Conservation (phyloP, 1,140 invertebrate species). For the Drosophila ironensis region DNA sequence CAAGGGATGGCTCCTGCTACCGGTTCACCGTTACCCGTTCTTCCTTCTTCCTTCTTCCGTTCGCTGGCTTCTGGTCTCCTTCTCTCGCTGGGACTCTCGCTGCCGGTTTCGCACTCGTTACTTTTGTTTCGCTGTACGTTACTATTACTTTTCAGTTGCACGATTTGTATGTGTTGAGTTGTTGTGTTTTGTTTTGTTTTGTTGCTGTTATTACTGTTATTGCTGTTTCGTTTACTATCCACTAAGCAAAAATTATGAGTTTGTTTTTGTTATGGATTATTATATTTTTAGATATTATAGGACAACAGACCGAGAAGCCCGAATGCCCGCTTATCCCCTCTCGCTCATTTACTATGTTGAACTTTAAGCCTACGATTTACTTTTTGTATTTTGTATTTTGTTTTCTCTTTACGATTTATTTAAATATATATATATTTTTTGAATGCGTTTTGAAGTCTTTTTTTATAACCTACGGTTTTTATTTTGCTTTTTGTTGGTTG, state of each 20-base stretch:
- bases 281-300: constrained; percentile 54
- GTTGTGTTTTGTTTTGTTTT: constrained; percentile 21
- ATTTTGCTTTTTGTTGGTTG: constrained; percentile 51
- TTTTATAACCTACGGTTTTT: constrained; percentile 77
- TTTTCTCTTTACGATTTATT: constrained; percentile 10
- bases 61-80: constrained; percentile 5
- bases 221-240: constrained; percentile 77
- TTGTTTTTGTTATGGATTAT: constrained; percentile 43
- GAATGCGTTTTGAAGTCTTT: constrained; percentile 76
- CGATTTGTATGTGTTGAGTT: constrained; percentile 56
- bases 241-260: constrained; percentile 69
- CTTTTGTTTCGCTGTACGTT: constrained; percentile 61
- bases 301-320: too few relatives aligned
- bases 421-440: constrained; percentile 66
- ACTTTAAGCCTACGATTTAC: constrained; percentile 62
- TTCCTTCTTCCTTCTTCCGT: constrained; percentile 4
- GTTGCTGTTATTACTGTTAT: constrained; percentile 46
- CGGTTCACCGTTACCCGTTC: too few relatives aligned
- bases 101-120: too few relatives aligned
- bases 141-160: constrained; percentile 76
- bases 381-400: constrained; percentile 27
- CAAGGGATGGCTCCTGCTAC: constrained; percentile 19
- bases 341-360: constrained; percentile 66
- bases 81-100: too few relatives aligned
- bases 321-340: constrained; percentile 33